Evolutionary conservation across 2,888 invertebrate species (phyloP).

Genomic region (Tolmerus cingulatus): DNA sequence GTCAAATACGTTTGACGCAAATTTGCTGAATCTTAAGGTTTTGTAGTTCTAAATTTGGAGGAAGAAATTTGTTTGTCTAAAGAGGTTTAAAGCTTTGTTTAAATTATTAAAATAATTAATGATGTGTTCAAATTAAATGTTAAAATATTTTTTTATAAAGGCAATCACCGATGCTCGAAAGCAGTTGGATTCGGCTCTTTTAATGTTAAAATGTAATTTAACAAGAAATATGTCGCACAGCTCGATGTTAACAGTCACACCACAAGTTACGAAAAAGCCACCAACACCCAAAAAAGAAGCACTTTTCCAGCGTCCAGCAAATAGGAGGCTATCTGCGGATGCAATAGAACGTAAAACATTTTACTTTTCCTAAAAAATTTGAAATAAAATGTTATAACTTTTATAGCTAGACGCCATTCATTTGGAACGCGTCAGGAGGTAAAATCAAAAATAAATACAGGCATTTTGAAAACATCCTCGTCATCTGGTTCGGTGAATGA

Average conservation of each 20-base stretch:
- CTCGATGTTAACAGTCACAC: constrained; percentile 43
- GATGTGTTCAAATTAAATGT: not conserved
- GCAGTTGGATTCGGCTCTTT: constrained; percentile 44
- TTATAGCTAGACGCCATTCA: constrained; percentile 30
- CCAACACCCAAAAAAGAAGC: not conserved
- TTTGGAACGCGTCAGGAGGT: constrained; percentile 12
- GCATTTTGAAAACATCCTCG: not conserved
- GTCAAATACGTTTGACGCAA: too few species aligned
- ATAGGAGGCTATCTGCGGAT: not conserved
- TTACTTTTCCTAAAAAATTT: not conserved
- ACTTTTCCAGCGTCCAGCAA: not conserved
- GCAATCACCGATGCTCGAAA: constrained; percentile 45
- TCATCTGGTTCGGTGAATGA: not conserved
- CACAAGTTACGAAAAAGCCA: not conserved
- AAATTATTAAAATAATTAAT: not conserved
- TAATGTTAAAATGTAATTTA: constrained; percentile 45
- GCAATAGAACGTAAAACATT: not conserved
- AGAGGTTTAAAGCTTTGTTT: not conserved
- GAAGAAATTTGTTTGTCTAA: too few species aligned
- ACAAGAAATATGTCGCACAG: constrained; percentile 42
- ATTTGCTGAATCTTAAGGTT: too few species aligned
- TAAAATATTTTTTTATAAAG: constrained; percentile 23
- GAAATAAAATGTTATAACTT: not conserved
- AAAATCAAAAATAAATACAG: not conserved
- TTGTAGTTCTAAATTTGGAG: too few species aligned